A percentile compares a stretch with the other conserved stretches of the same genome.
Evolutionary conservation across 2,113 vertebrate species (phyloP).

Genomic region (Propithecus coquereli): DNA sequence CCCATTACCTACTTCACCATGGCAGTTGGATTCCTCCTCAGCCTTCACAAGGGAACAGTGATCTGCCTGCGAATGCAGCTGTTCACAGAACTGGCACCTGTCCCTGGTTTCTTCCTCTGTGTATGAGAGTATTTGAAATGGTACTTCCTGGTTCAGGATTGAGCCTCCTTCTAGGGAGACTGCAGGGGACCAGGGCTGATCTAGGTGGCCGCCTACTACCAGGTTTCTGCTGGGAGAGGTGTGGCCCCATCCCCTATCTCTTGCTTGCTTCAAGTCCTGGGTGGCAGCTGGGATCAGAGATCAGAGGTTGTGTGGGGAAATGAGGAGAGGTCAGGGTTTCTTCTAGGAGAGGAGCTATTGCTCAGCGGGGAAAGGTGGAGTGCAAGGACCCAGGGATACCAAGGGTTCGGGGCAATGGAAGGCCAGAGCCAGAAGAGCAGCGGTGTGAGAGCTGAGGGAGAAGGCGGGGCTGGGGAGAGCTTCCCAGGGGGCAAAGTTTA

Average conservation of each 20-base stretch:
- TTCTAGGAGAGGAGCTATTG: not conserved
- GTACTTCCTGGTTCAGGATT: conserved; percentile 54
- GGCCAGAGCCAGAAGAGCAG: not conserved
- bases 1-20: conserved; percentile 57
- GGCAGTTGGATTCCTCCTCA: not conserved
- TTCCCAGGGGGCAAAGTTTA: not conserved
- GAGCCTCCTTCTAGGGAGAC: conserved; percentile 24
- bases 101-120: not conserved
- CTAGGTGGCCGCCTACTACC: not conserved
- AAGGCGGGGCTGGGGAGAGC: not conserved
- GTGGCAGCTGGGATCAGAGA: conserved; percentile 42
- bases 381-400: not conserved
- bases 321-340: conserved; percentile 44
- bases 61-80: not conserved
- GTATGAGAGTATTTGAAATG: conserved; percentile 11
- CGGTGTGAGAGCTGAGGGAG: not conserved
- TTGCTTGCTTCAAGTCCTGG: conserved; percentile 1
- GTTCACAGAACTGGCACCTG: conserved; percentile 39
- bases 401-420: not conserved
- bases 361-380: not conserved
- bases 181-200: not conserved
- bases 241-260: not conserved
- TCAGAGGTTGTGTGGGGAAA: conserved; percentile 40
- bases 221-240: not conserved
- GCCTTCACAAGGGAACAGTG: not conserved